Evolutionary conservation across 2,113 vertebrate species (phyloP), one percentile per base, ranked within the genome.

Genomic region (Orthonyx spaldingii): DNA sequence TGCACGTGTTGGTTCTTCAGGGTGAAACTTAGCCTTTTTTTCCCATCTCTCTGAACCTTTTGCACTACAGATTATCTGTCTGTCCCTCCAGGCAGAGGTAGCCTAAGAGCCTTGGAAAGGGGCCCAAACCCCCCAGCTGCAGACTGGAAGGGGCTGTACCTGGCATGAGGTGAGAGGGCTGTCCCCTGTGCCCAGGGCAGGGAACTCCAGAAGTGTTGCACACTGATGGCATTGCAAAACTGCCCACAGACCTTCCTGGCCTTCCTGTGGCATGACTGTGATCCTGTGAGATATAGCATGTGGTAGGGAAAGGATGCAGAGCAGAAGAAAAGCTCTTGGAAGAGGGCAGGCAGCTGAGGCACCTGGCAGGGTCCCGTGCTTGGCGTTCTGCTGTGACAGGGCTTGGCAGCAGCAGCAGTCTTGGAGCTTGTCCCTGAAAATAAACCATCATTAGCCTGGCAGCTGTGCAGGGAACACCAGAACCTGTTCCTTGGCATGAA

Each of bases 261-360:
- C 33, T 7, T 33, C 50, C 70, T 16, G 0, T 14, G 26, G 37
- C 28, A 3, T 24, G 33, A 3, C 42, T 82, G n/a, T 71, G 22
- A 8, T 68, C 59, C 39, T 0, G 0, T 37, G 42, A 71, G 70
- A 63, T 13, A 7, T 12, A 32, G 21, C 16, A 9, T 11, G 24
- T n/a, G 32, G 14, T 68, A 9, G 30, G n/a, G 50, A 52, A 27
- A 27, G 21, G 35, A 28, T 47, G 57, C 8, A 76, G 49, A 46
- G 75, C 37, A 70, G 56, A 35, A 79, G 39, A 26, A 61, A 41
- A 66, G 44, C 15, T 30, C 18, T 47, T 26, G 27, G 41, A 66
- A 50, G 2, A 28, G n/a, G 13, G 3, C 24, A 8, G 42, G 30
- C 10, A 30, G 52, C 52, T 0, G 2, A 23, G 55, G 42, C n/a